phyloP scores from a whole-genome alignment of 2,113 vertebrate species.

The Mustela lutreola region DNA sequence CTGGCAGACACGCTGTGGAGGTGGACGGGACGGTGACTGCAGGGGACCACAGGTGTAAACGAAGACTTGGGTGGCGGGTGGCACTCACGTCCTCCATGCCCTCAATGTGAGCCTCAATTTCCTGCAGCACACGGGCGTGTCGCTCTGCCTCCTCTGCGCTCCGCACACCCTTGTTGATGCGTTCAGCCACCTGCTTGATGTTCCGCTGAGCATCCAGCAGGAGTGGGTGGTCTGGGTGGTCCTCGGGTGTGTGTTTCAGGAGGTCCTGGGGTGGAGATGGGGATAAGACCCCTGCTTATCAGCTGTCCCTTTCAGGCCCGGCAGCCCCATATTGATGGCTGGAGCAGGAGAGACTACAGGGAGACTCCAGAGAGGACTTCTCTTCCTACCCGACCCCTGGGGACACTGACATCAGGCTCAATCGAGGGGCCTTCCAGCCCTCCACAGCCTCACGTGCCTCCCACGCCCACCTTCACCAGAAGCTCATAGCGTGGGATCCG shows the following conservation, averaged over 20 bases:
- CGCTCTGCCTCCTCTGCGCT: constrained; percentile 97
- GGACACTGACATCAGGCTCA: not conserved
- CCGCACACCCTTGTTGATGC: constrained; percentile 97
- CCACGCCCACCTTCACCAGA: constrained; percentile 94
- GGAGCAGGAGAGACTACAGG: not conserved
- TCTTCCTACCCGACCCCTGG: not conserved
- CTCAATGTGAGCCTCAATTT: constrained; percentile 98
- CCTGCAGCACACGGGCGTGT: constrained; percentile 96
- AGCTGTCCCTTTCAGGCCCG: not conserved
- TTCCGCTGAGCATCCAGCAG: constrained; percentile 96
- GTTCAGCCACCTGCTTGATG: constrained; percentile 97
- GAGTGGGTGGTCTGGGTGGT: constrained; percentile 95
- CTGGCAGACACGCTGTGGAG: not conserved
- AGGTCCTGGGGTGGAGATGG: constrained; percentile 90
- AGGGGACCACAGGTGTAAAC: not conserved
- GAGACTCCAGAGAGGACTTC: not conserved
- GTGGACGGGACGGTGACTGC: not conserved
- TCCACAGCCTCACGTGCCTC: fast-evolving
- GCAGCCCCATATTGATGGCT: not conserved
- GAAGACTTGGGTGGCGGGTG: fast-evolving
- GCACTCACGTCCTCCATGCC: constrained; percentile 96
- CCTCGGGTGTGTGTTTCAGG: constrained; percentile 97
- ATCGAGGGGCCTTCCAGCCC: not conserved
- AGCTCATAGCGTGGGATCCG: constrained; percentile 98
- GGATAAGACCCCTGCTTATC: not conserved